A percentile compares a stretch with the other conserved stretches of the same genome.
Conservation (phyloP, 2,113 vertebrate genomes). For the Burhinus bistriatus region DNA sequence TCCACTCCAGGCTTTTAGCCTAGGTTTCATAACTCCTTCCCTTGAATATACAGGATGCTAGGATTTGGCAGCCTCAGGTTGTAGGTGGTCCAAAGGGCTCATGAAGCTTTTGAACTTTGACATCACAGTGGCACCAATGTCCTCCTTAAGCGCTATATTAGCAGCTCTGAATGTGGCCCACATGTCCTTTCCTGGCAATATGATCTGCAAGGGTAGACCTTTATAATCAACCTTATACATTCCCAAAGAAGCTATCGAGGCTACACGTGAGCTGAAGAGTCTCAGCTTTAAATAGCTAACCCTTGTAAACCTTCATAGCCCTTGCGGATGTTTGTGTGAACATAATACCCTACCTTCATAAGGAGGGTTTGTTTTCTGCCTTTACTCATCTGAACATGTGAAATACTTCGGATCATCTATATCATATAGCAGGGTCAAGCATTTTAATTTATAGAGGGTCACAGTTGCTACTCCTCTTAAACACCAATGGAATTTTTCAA, state of each 20-base stretch:
- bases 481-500: constrained; percentile 77
- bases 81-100: neutral
- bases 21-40: neutral
- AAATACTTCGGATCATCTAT: constrained; percentile 24
- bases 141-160: neutral
- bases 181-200: neutral
- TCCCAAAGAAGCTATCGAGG: neutral
- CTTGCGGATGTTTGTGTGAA: neutral
- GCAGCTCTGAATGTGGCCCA: neutral
- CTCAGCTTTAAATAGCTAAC: neutral
- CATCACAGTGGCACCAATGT: neutral
- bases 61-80: neutral
- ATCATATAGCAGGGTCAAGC: constrained; percentile 37
- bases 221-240: neutral
- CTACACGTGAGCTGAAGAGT: neutral
- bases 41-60: neutral
- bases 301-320: neutral
- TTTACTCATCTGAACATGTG: constrained; percentile 11
- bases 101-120: constrained; percentile 10
- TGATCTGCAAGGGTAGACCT: neutral
- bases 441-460: constrained; percentile 71
- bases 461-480: constrained; percentile 62
- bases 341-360: neutral
- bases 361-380: constrained; percentile 6
- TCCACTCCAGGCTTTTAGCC: neutral